Percentiles rank a stretch among this genome's conserved stretches.
Evolutionary conservation across 2,113 vertebrate species (phyloP).

Genomic region (Puma concolor): DNA sequence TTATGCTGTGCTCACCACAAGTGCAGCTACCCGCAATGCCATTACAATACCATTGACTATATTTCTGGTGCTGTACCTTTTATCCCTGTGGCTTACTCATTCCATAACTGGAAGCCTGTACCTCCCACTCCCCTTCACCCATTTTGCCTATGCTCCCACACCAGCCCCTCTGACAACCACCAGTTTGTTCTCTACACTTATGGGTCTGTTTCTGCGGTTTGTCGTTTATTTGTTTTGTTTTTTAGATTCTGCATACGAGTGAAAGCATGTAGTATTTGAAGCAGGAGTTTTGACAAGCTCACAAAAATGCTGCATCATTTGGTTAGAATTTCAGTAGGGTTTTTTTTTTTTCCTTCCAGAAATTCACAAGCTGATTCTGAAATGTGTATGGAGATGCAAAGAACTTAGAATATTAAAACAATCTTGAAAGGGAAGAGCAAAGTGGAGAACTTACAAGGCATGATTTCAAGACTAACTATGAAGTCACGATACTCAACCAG

Average conservation of each 20-base stretch:
- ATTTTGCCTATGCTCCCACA: background rate
- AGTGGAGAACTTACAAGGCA: background rate
- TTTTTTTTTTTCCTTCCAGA: background rate
- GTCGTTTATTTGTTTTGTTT: background rate
- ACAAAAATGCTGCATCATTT: background rate
- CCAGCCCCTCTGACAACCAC: background rate
- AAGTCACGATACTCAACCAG: background rate
- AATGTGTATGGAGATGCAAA: background rate
- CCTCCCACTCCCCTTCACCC: background rate
- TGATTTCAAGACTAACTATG: background rate
- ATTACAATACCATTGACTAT: background rate
- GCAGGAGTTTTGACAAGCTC: background rate
- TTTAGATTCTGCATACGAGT: background rate
- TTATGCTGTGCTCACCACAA: background rate
- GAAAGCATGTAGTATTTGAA: background rate
- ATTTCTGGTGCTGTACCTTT: background rate
- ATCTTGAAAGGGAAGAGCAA: constrained; percentile 10
- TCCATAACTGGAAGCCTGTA: background rate
- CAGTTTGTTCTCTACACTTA: background rate
- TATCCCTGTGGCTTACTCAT: background rate
- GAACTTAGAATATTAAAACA: background rate
- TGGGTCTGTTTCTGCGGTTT: background rate
- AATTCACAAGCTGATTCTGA: constrained; percentile 2
- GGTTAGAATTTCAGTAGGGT: background rate
- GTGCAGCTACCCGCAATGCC: background rate